Base-by-base conservation (phyloP, 1,140 invertebrate genomes). In the Vollenhovia emeryi region DNA sequence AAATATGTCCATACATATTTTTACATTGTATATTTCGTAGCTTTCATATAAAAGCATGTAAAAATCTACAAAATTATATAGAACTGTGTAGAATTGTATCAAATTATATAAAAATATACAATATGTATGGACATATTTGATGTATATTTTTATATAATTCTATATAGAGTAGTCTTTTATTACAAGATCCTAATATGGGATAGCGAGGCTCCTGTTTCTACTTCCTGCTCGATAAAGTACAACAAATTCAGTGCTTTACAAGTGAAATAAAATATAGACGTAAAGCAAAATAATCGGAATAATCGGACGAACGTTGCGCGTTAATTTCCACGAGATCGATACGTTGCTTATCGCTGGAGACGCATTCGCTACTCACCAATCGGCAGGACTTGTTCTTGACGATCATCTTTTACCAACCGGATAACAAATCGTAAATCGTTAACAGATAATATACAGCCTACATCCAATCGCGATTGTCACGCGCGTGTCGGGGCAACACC, bases 381-480 rank as follows among this genome's bases (percentile, higher is more conserved):
- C 93, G 88, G 82, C 91, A 88, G 68, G 89, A 91, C 86, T 93
- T 94, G 36, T 85, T 91, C 84, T 93, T 93, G 21, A 92, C 91
- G 84, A 93, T 89, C 92, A 93, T 93, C 68, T 90, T n/a, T 91
- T 87, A 69, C 66, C 30, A 48, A 62, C 43, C 3, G 2, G 24
- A 9, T 55, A 59, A 55, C 15, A 50, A 62, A 52, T n/a, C 40
- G 6, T 40, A 43, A 59, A 45, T 69, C 9, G 8, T 24, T n/a
- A n/a, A n/a, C n/a, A n/a, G n/a, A n/a, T n/a, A n/a, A n/a, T n/a
- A n/a, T n/a, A n/a, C n/a, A n/a, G n/a, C n/a, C n/a, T n/a, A n/a
- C n/a, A n/a, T n/a, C n/a, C n/a, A n/a, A n/a, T n/a, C 3, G n/a
- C 11, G 71, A 43, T 30, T 57, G 24, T 69, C 21, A 40, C 64